Evolutionary conservation across 2,797 vertebrate species (phyloP), one percentile per base, ranked within the genome.

Genomic region (Microctenopoma stevenorrisi): DNA sequence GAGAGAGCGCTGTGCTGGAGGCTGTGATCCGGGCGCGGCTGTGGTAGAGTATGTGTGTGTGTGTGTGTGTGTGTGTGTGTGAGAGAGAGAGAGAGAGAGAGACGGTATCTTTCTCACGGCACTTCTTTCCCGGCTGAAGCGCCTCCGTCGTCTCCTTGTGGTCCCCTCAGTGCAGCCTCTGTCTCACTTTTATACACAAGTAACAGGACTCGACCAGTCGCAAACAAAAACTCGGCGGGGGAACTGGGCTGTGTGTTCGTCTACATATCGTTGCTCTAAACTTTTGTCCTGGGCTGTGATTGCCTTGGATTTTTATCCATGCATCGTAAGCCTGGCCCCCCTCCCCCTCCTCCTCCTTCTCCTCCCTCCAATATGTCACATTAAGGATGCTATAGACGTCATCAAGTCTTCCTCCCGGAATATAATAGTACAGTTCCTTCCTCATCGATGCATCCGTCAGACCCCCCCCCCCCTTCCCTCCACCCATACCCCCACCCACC

Each of bases 311-410:
- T 97, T 98, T 97, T 98, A 98, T 98, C 96, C 93, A 94, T 92
- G 94, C 89, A 94, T 94, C 92, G 88, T 91, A 94, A 94, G 94
- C 93, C 91, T 91, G 93, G 93, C 93, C 94, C 79, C 76, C 33
- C 28, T 84, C 92, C 85, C 76, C 88, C 84, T 18, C 88, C 83
- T n/a, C 57, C 86, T 69, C 81, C 85, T 77, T 92, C 88, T 83
- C 88, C 90, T 87, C 89, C 87, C 93, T 93, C 86, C 89, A 91
- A 91, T 91, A 94, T 94, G 95, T 97, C 97, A 96, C 96, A 96
- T 94, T 97, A 98, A 97, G 95, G 95, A 97, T 96, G 96, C 91
- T 94, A 96, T 94, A 96, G 96, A 99, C 97, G 98, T 99, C 97
- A 98, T 96, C 96, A 96, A 93, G 84, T 91, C 93, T 96, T 96